Conservation (phyloP, 2,888 invertebrate genomes). For the Melolontha melolontha region DNA sequence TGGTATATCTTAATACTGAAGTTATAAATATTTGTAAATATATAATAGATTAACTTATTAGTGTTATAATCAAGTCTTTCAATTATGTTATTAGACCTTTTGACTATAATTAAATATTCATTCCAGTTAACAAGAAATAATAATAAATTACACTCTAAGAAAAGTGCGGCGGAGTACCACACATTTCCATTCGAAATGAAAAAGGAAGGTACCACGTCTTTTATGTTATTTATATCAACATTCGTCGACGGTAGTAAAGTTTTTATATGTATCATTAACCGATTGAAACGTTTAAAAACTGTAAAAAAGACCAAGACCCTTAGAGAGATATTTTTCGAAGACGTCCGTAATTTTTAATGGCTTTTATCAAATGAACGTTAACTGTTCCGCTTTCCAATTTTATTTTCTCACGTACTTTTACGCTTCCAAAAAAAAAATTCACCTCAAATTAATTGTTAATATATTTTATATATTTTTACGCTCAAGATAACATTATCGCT, state of each 20-base stretch:
- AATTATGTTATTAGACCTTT: too few species aligned
- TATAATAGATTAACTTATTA: too few species aligned
- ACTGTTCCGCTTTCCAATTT: conserved; percentile 20
- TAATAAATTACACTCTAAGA: too few species aligned
- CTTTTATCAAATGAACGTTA: conserved; percentile 33
- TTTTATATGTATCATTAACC: conserved; percentile 36
- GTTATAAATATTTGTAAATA: too few species aligned
- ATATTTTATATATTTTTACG: conserved; percentile 6
- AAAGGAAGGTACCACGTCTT: conserved; percentile 5
- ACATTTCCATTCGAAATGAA: conserved; percentile 21
- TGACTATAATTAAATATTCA: too few species aligned
- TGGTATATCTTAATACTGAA: too few species aligned
- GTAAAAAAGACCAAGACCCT: conserved; percentile 16
- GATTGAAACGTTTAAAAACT: conserved; percentile 34
- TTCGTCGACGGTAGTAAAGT: conserved; percentile 28
- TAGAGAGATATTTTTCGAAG: conserved; percentile 19
- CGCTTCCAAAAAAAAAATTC: conserved; percentile 17
- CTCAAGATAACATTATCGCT: conserved; percentile 27
- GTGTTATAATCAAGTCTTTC: too few species aligned
- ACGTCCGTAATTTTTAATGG: conserved; percentile 24
- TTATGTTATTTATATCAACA: conserved; percentile 36
- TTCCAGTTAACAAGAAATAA: too few species aligned
- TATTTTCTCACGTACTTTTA: conserved; percentile 37
- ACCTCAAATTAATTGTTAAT: conserved; percentile 26
- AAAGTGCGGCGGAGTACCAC: neutral